Conservation (phyloP, 2,888 invertebrate species). For the Byasa hedistus region DNA sequence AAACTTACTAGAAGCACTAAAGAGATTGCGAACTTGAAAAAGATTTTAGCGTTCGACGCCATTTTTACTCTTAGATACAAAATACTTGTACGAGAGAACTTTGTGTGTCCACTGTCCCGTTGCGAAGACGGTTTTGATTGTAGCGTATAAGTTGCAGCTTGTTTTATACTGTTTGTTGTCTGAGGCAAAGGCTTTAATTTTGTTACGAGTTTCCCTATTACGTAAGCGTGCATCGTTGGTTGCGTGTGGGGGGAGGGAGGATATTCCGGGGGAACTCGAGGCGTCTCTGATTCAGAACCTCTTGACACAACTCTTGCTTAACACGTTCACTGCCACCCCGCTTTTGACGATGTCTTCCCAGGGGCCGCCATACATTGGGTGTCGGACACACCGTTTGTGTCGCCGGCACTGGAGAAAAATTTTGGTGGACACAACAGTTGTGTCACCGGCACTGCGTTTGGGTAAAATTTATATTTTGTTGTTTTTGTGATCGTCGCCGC, state of each 20-base stretch:
- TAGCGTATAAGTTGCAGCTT: background rate
- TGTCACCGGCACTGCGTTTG: too few species aligned
- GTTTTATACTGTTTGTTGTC: constrained; percentile 12
- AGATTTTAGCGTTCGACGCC: background rate
- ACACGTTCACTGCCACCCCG: too few species aligned
- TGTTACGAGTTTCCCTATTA: constrained; percentile 15
- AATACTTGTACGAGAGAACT: background rate
- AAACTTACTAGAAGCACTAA: constrained; percentile 10
- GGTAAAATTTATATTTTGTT: too few species aligned
- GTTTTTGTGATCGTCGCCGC: too few species aligned
- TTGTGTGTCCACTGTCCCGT: constrained; percentile 2
- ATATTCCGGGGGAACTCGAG: too few species aligned
- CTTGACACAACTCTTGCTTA: too few species aligned
- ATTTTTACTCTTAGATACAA: background rate
- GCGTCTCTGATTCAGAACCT: too few species aligned
- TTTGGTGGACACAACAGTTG: too few species aligned
- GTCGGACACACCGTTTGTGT: too few species aligned
- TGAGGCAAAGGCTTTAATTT: constrained; percentile 4
- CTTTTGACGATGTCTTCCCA: too few species aligned
- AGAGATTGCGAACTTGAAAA: constrained; percentile 11
- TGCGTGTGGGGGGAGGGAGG: background rate
- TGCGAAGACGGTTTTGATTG: constrained; percentile 8
- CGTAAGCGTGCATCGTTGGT: constrained; percentile 2
- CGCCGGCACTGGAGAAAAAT: too few species aligned
- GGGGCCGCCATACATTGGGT: too few species aligned